Percentiles rank a stretch among this genome's conserved stretches.
Evolutionary conservation across 2,113 vertebrate genomes (phyloP).

Genomic region (Calidris pugnax): DNA sequence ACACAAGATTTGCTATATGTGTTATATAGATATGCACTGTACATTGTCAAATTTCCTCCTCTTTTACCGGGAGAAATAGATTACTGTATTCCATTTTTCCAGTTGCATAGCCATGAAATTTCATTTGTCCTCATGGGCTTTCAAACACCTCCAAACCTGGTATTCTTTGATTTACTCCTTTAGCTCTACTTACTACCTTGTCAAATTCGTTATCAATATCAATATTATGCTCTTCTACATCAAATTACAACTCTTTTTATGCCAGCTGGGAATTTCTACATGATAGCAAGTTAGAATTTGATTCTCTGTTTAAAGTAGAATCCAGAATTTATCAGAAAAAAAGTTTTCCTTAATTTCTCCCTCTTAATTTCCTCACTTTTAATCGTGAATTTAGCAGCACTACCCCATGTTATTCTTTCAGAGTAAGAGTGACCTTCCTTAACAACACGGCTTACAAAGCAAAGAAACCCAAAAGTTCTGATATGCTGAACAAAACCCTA

Average conservation of each 20-base stretch:
- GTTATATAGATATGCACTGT: not conserved
- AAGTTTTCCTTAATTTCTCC: not conserved
- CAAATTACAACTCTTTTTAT: not conserved
- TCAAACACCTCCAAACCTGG: not conserved
- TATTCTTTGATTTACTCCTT: not conserved
- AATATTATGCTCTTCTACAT: not conserved
- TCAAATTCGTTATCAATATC: not conserved
- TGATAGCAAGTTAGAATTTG: not conserved
- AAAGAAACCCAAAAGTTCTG: not conserved
- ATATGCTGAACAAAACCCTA: not conserved
- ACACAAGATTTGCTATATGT: not conserved
- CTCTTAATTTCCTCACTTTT: not conserved
- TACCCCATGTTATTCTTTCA: not conserved
- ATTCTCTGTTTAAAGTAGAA: not conserved
- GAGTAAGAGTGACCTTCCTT: not conserved
- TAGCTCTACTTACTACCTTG: not conserved
- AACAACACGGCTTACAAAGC: not conserved
- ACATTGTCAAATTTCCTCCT: not conserved
- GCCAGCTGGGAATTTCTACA: not conserved
- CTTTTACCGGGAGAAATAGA: not conserved
- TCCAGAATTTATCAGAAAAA: not conserved
- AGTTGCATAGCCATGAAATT: not conserved
- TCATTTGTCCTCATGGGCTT: not conserved
- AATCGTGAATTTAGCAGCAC: not conserved
- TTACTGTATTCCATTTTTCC: not conserved